Base-by-base conservation (phyloP, 2,113 vertebrate species). In the Mungos mungo region DNA sequence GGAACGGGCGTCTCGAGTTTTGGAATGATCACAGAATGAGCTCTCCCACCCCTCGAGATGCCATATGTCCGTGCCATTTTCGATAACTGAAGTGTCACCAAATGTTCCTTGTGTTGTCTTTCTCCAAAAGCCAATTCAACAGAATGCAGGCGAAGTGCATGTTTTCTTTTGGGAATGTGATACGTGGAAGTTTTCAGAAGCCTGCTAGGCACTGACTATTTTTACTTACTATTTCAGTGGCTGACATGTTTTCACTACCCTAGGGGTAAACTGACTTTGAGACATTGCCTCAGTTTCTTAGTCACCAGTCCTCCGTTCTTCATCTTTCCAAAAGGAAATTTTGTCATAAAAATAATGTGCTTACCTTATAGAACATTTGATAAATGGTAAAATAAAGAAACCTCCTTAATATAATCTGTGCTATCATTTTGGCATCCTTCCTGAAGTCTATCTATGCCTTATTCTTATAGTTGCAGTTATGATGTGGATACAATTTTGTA, bases 91-190 rank as follows among this genome's bases (percentile, higher is more conserved):
- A 95, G 98, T 96, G 95, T 97, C 86, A 97, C 93, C 96, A 97
- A 93, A 96, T 97, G 93, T 93, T 96, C 97, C 97, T 97, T 97
- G 47, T 97, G 97, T 54, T 81, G 79, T 92, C 88, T 94, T 90
- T 88, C 76, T 97, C 77, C 91, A 94, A 85, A 93, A 96, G 85
- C 97, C 96, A 96, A 19, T 41, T 93, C 72, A 85, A 57, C 57
- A 97, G 96, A 94, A 97, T 86, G 91, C 1, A 23, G 89, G 96
- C 38, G 2, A 88, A 31, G 45, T 13, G 63, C 65, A 1, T 85
- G 77, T 86, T 90, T 97, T 66, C 88, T 84, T 83, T 52, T 5
- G 76, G 66, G 81, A 92, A 15, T 33, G 81, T 52, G 93, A 18
- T n/a, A 5, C 25, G 41, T 84, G 66, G 88, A 94, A 31, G 77